Percentiles rank a stretch among this genome's conserved stretches.
Conservation (phyloP, 2,888 invertebrate genomes). For the Rhogogaster chlorosoma region DNA sequence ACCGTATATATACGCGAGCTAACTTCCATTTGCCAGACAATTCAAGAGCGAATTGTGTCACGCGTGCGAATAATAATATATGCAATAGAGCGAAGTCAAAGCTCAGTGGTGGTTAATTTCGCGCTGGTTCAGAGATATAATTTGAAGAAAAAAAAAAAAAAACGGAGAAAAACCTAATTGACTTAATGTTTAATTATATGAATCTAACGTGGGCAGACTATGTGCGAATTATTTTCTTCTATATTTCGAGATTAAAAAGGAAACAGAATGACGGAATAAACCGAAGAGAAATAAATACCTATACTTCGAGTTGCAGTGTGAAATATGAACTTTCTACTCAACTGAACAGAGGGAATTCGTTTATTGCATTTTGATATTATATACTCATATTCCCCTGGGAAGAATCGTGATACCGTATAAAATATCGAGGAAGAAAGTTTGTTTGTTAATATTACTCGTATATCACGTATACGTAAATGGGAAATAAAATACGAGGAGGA, state of each 20-base stretch:
- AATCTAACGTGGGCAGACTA: background rate
- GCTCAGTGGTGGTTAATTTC: background rate
- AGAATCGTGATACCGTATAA: background rate
- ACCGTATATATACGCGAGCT: background rate
- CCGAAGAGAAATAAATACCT: background rate
- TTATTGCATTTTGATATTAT: background rate
- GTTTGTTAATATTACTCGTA: background rate
- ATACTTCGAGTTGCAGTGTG: background rate
- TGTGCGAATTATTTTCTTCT: background rate
- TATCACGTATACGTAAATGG: background rate
- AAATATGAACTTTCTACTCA: background rate
- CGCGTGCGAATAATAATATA: slow-evolving; percentile 30
- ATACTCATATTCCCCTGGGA: background rate
- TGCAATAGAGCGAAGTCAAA: background rate
- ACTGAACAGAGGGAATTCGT: background rate
- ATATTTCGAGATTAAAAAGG: background rate
- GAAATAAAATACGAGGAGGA: background rate
- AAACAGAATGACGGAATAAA: background rate
- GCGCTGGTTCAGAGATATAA: background rate
- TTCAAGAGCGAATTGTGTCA: slow-evolving; percentile 27
- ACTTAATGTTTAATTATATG: background rate
- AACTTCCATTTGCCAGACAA: background rate
- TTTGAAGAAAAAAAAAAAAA: background rate
- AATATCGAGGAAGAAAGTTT: background rate
- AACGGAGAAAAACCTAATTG: background rate